Conservation (phyloP, 2,797 vertebrate species). For the Streptopelia turtur region DNA sequence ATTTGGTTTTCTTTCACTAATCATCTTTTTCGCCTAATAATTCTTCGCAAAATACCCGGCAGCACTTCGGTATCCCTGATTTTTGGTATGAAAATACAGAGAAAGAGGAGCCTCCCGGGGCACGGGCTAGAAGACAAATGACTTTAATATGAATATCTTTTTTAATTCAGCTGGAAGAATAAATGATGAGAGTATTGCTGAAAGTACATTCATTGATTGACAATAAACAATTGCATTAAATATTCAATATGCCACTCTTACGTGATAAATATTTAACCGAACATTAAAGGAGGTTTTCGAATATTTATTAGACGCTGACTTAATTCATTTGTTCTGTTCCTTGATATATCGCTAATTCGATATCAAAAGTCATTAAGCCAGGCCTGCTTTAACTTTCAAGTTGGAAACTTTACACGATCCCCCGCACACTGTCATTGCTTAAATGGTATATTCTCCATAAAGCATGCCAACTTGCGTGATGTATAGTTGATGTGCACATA, state of each 20-base stretch:
- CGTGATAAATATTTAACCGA: constrained; percentile 82
- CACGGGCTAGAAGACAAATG: constrained; percentile 37
- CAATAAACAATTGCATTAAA: constrained; percentile 81
- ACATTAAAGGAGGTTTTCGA: constrained; percentile 72
- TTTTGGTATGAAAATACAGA: not conserved
- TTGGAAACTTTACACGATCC: constrained; percentile 55
- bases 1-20: accelerated
- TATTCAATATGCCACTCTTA: constrained; percentile 78
- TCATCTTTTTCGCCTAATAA: not conserved
- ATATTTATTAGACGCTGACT: constrained; percentile 76
- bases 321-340: constrained; percentile 67
- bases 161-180: constrained; percentile 41
- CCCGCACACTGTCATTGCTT: not conserved
- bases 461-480: constrained; percentile 15
- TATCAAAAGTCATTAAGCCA: constrained; percentile 35
- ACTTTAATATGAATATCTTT: constrained; percentile 53
- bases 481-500: constrained; percentile 47
- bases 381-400: constrained; percentile 63
- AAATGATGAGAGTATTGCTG: constrained; percentile 8
- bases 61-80: not conserved
- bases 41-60: not conserved
- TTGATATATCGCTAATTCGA: constrained; percentile 60
- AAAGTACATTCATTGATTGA: constrained; percentile 76
- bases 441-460: constrained; percentile 11
- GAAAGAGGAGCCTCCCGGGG: not conserved